Base-by-base conservation (phyloP, 2,888 invertebrate genomes). In the Corythucha ciliata region DNA sequence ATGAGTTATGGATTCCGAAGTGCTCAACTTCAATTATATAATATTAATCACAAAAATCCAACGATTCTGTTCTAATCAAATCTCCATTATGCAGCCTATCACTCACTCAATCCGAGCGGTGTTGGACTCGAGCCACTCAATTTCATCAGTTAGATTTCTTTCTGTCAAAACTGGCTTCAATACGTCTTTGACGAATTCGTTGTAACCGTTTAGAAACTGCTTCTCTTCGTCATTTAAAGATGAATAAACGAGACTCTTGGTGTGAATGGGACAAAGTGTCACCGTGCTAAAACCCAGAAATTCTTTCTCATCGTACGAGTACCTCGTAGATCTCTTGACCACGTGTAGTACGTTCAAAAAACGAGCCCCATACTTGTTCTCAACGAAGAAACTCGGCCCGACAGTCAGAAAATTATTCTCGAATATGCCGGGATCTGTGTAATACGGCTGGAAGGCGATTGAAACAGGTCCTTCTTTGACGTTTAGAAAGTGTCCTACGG, bases 341-440 rank as follows among this genome's bases (percentile, higher is more conserved):
- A 83, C 77, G 59, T 83, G 76, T 24, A 92, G 79, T 57, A 92
- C 75, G 67, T 92, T 92, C 66, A 96, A 94, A 48, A 93, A 77
- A 7, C 94, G 75, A 45, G 93, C 82, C 0, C 94, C 94, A 70
- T 86, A 94, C 60, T 82, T 76, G 0, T 83, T 87, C 57, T 86
- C 84, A 65, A 90, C 83, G 69, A 96, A 96, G 70, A 81, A 94
- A 1, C 94, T 94, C 0, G 94, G 94, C 66, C 91, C 90, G 63
- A 86, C 84, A 21, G 85, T 85, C 2, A 90, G 70, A 63, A 91
- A 83, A 81, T 89, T 88, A 27, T 81, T 79, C 20, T 79, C 76
- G 62, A 78, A 74, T 16, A 91, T 71, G 0, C 86, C 86, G 1
- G 85, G 83, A 67, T 87, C 87, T 58, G 80, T 76, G 0, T 81